A percentile compares a stretch with the other conserved stretches of the same genome.
phyloP scores from a whole-genome alignment of 2,888 invertebrate genomes.

The Scaptomyza parva region DNA sequence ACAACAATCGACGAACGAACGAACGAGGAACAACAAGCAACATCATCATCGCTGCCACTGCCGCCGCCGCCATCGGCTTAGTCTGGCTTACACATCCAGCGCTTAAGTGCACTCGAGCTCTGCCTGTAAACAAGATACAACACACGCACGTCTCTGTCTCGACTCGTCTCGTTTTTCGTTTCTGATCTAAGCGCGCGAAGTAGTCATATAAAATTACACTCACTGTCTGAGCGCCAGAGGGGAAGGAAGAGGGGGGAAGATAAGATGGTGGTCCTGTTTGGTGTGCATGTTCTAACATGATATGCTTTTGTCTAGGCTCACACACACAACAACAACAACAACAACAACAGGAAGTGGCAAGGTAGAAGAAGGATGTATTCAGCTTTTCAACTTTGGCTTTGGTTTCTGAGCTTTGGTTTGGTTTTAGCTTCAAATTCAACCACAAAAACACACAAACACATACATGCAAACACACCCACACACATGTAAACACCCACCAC shows the following conservation, averaged over 20 bases:
- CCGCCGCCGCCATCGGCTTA: conserved; percentile 54
- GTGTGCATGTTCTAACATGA: conserved; percentile 58
- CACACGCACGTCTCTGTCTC: conserved; percentile 62
- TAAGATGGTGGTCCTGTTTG: not conserved
- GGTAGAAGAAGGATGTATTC: conserved; percentile 32
- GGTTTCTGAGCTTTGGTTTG: conserved; percentile 35
- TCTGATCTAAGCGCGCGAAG: conserved; percentile 49
- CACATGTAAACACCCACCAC: conserved; percentile 1
- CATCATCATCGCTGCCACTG: conserved; percentile 28
- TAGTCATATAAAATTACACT: conserved; percentile 51
- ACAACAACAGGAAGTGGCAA: conserved; percentile 58
- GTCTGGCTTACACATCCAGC: conserved; percentile 62
- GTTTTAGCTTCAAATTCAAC: conserved; percentile 28
- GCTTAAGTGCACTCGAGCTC: conserved; percentile 77
- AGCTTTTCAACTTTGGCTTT: conserved; percentile 37
- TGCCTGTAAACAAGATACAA: conserved; percentile 63
- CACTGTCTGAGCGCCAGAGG: conserved; percentile 38
- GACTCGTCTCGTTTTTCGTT: no score
- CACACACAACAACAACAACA: no score
- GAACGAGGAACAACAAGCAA: conserved; percentile 2
- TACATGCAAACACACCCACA: conserved; percentile 1
- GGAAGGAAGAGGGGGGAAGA: not conserved
- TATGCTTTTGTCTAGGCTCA: conserved; percentile 67
- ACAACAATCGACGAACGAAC: conserved; percentile 4
- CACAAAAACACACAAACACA: no score